Evolutionary conservation across 1,140 invertebrate genomes (phyloP).

Genomic region (Oncopodura yosiiana): DNA sequence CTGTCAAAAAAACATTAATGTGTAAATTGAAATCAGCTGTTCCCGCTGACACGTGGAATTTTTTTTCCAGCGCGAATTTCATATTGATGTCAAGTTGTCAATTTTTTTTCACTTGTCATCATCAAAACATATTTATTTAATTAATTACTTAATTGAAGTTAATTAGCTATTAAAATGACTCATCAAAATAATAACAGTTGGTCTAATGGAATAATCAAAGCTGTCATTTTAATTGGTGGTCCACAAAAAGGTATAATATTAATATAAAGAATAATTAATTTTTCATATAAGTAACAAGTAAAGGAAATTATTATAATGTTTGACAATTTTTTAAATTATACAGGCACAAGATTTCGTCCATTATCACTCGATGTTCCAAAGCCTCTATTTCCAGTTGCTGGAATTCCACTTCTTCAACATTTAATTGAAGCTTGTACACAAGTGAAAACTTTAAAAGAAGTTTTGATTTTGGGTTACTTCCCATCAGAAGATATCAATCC

Average conservation of each 20-base stretch:
- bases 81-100: too few species aligned
- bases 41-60: too few species aligned
- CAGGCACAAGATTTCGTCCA: constrained; percentile 92
- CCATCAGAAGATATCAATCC: constrained; percentile 64
- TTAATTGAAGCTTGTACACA: constrained; percentile 89
- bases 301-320: neutral
- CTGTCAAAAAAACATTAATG: neutral
- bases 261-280: constrained; percentile 4
- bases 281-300: constrained; percentile 8
- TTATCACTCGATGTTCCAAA: constrained; percentile 93
- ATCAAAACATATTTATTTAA: too few species aligned
- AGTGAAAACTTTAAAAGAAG: constrained; percentile 70
- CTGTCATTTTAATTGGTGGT: constrained; percentile 54
- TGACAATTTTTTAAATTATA: neutral
- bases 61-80: too few species aligned
- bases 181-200: neutral
- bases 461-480: constrained; percentile 90
- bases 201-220: constrained; percentile 44
- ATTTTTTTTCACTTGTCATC: too few species aligned
- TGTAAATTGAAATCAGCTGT: constrained; percentile 36
- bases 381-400: constrained; percentile 92
- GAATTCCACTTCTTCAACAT: constrained; percentile 88
- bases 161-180: too few species aligned
- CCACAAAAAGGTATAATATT: constrained; percentile 51
- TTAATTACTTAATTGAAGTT: too few species aligned